These are phyloP conservation scores for Euphydryas editha DNA, from an alignment of 2,888 invertebrate genomes.

Conservation along the genomic window DNA sequence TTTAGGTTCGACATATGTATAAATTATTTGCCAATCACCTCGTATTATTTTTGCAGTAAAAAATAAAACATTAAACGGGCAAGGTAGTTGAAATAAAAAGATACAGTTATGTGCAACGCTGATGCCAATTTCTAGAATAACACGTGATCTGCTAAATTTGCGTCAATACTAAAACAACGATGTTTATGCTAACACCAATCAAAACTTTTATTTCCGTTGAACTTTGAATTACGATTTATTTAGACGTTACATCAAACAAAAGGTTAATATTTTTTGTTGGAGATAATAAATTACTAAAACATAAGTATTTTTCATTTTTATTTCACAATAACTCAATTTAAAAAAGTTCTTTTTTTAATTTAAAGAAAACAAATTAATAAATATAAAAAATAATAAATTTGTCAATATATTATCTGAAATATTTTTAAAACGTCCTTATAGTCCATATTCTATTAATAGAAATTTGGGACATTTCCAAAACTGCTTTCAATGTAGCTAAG, in stretches of 20 bases:
- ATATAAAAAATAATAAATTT: no score
- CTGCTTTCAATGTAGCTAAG: conserved; percentile 24
- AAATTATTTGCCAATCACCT: neutral
- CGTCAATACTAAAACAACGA: conserved; percentile 15
- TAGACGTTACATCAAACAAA: conserved; percentile 20
- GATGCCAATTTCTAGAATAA: conserved; percentile 15
- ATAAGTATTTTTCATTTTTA: neutral
- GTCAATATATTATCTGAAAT: no score
- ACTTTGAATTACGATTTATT: conserved; percentile 9
- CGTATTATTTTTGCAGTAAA: neutral
- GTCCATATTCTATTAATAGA: conserved; percentile 8
- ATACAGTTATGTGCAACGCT: neutral
- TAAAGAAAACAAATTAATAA: no score
- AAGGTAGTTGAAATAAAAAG: neutral
- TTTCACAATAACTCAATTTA: neutral
- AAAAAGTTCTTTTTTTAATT: no score
- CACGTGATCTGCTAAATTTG: conserved; percentile 10
- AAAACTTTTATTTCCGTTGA: conserved; percentile 16
- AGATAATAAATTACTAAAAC: neutral
- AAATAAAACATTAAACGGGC: neutral
- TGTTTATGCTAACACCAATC: neutral
- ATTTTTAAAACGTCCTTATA: neutral
- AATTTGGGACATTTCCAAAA: conserved; percentile 39
- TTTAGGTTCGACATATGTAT: neutral
- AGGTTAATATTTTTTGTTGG: conserved; percentile 1